Conservation (phyloP, 2,888 invertebrate species). For the Acanthopleura granulata region DNA sequence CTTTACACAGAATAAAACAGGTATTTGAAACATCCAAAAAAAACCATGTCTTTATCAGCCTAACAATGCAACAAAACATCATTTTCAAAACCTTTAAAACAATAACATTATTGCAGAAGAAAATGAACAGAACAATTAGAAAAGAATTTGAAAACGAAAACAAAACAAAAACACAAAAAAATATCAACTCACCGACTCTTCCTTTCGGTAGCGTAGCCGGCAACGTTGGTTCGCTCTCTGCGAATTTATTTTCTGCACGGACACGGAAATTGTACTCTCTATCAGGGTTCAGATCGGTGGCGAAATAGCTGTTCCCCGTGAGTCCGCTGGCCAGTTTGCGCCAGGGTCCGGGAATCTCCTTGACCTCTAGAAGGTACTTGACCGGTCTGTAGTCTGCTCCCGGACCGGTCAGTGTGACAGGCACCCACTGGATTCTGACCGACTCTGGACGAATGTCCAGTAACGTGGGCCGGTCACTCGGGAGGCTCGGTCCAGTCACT, state of each 20-base stretch:
- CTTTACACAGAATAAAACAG: too few species aligned
- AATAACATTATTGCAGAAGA: too few species aligned
- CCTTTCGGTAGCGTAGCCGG: slow-evolving; percentile 45
- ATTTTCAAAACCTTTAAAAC: too few species aligned
- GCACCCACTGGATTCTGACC: slow-evolving; percentile 55
- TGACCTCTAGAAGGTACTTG: slow-evolving; percentile 15
- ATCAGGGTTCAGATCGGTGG: slow-evolving; percentile 71
- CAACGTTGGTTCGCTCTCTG: slow-evolving; percentile 96
- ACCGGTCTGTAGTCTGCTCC: slow-evolving; percentile 10
- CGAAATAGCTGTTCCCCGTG: slow-evolving; percentile 48
- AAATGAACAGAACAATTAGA: background rate
- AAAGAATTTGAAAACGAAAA: background rate
- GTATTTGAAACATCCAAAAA: too few species aligned
- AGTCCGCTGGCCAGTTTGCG: slow-evolving; percentile 51
- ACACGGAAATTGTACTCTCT: slow-evolving; percentile 96
- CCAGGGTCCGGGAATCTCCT: slow-evolving; percentile 35
- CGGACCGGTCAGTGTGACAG: slow-evolving; percentile 52
- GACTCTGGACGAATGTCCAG: slow-evolving; percentile 53
- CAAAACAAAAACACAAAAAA: background rate
- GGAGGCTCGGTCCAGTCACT: slow-evolving; percentile 39
- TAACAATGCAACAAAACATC: too few species aligned
- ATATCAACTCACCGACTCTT: slow-evolving; percentile 15
- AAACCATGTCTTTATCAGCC: too few species aligned
- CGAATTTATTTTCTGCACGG: slow-evolving; percentile 95
- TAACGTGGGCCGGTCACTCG: slow-evolving; percentile 50